A percentile compares a stretch with the other conserved stretches of the same genome.
phyloP scores from a whole-genome alignment of 2,113 vertebrate genomes.

The Pardalotus punctatus region DNA sequence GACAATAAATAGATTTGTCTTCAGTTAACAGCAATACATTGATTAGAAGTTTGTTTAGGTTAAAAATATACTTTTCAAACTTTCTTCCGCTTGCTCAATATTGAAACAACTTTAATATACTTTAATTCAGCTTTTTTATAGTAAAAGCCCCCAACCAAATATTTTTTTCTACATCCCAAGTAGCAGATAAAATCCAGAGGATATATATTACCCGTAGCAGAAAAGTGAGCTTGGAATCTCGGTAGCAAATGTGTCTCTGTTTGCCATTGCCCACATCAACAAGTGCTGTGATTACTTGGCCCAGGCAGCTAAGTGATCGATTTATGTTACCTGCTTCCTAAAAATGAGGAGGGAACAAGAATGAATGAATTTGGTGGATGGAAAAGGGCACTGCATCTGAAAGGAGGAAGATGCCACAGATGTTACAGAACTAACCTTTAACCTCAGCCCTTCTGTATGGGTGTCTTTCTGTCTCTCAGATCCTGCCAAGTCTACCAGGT shows the following conservation, averaged over 20 bases:
- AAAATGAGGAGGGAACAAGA: neutral
- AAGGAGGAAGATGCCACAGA: neutral
- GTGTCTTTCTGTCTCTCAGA: conserved; percentile 95
- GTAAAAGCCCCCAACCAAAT: neutral
- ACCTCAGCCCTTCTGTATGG: conserved; percentile 86
- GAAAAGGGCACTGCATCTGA: neutral
- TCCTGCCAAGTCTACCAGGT: conserved; percentile 93
- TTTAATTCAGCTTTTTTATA: neutral
- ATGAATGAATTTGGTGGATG: neutral
- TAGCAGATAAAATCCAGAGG: neutral
- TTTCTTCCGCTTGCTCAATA: neutral
- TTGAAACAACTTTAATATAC: neutral
- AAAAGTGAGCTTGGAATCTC: conserved; percentile 96
- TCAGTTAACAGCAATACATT: neutral
- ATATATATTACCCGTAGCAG: conserved; percentile 81
- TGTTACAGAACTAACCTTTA: conserved; percentile 79
- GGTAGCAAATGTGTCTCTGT: conserved; percentile 90
- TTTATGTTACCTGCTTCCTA: conserved; percentile 98
- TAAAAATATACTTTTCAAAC: neutral
- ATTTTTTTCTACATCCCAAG: neutral
- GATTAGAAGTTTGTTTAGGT: neutral
- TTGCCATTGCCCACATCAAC: conserved; percentile 93
- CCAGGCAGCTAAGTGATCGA: conserved; percentile 90
- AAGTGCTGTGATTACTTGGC: conserved; percentile 93
- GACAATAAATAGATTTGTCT: neutral